phyloP scores from a whole-genome alignment of 2,113 vertebrate genomes.

The Apeltes quadracus region DNA sequence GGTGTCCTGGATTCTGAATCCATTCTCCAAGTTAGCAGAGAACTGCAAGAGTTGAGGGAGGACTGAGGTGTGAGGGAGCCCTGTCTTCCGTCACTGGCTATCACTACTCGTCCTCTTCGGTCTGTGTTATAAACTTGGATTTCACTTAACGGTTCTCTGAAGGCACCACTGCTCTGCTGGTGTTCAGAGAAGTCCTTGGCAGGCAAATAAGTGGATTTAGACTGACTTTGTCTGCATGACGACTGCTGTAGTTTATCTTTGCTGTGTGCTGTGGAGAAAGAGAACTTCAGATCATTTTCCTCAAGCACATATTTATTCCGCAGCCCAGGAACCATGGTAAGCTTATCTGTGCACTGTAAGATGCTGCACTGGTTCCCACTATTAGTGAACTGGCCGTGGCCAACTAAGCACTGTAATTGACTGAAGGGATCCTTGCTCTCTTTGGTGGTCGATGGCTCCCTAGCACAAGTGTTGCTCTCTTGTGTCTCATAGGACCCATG shows the following conservation, averaged over 20 bases:
- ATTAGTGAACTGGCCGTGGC: conserved; percentile 52
- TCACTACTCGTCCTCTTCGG: conserved; percentile 59
- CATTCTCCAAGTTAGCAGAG: conserved; percentile 75
- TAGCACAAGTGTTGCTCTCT: conserved; percentile 46
- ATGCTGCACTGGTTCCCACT: conserved; percentile 49
- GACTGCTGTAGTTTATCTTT: conserved; percentile 64
- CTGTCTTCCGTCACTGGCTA: conserved; percentile 75
- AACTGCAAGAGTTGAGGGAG: conserved; percentile 71
- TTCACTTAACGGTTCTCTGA: conserved; percentile 69
- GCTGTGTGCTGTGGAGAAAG: conserved; percentile 15
- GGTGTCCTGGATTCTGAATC: conserved; percentile 82
- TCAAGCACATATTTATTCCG: conserved; percentile 60
- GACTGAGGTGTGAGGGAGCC: conserved; percentile 66
- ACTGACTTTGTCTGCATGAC: conserved; percentile 57
- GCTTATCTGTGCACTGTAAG: conserved; percentile 57
- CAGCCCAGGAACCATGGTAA: conserved; percentile 34
- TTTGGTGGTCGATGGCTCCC: conserved; percentile 45
- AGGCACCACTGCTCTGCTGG: conserved; percentile 48
- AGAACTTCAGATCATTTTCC: conserved; percentile 51
- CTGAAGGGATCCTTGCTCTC: conserved; percentile 60
- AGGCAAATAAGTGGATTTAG: conserved; percentile 38
- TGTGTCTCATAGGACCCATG: conserved; percentile 60
- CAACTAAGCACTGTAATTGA: conserved; percentile 62
- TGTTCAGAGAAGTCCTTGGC: conserved; percentile 65
- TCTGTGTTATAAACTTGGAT: conserved; percentile 51